These are phyloP conservation scores for Dasysyrphus tricinctus DNA, from an alignment of 2,888 invertebrate species.

Conservation along the genomic window DNA sequence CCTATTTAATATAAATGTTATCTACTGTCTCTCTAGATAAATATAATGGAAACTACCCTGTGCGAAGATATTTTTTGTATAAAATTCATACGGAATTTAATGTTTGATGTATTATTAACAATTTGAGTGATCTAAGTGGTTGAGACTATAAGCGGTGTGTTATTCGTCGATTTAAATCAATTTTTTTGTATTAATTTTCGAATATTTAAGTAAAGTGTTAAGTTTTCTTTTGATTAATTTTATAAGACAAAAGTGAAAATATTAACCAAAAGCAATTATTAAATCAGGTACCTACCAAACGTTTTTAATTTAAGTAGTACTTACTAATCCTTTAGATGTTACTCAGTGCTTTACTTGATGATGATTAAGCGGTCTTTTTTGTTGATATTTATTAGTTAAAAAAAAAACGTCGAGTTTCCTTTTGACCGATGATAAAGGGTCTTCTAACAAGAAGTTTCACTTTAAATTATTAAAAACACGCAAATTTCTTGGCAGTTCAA, in stretches of 20 bases:
- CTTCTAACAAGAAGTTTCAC: too few species aligned
- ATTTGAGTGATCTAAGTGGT: conserved; percentile 55
- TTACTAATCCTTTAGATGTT: too few species aligned
- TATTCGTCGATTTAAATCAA: conserved; percentile 8
- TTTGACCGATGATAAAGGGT: too few species aligned
- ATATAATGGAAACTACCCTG: conserved; percentile 42
- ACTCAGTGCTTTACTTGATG: too few species aligned
- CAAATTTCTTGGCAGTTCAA: too few species aligned
- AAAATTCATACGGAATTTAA: conserved; percentile 76
- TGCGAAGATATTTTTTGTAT: conserved; percentile 75
- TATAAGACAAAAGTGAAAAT: not conserved
- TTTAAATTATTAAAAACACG: too few species aligned
- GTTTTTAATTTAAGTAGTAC: too few species aligned
- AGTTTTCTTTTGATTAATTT: not conserved
- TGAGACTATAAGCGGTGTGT: conserved; percentile 29
- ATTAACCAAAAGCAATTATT: not conserved
- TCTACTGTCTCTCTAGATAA: not conserved
- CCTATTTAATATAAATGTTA: conserved; percentile 18
- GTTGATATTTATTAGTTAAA: too few species aligned
- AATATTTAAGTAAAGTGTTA: not conserved
- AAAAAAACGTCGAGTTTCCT: too few species aligned
- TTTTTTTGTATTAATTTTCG: not conserved
- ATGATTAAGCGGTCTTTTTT: too few species aligned
- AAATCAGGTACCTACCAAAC: not conserved
- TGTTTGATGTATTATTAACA: conserved; percentile 52